Percentiles rank a stretch among this genome's conserved stretches.
phyloP scores from a whole-genome alignment of 1,140 invertebrate species.

The Pararge aegeria region DNA sequence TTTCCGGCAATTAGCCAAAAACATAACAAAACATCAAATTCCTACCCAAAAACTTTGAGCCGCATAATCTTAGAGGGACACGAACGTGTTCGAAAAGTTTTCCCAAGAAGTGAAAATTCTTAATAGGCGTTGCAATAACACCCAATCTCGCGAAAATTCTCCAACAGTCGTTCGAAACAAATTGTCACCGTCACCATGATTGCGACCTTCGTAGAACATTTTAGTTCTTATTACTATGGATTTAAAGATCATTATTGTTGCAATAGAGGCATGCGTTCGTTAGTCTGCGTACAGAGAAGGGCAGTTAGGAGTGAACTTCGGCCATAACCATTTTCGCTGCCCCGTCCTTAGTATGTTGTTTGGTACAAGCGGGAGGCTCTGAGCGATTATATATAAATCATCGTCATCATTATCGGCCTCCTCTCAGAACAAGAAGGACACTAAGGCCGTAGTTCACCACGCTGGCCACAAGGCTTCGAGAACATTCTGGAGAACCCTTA shows the following conservation, averaged over 20 bases:
- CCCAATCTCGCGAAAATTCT: slow-evolving; percentile 38
- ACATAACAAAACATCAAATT: slow-evolving; percentile 12
- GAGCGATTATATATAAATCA: slow-evolving; percentile 18
- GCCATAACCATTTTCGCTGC: slow-evolving; percentile 73
- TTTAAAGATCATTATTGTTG: slow-evolving; percentile 12
- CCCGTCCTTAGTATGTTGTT: slow-evolving; percentile 45
- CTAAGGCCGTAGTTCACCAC: no score
- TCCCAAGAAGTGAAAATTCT: slow-evolving; percentile 40
- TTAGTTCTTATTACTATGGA: not conserved
- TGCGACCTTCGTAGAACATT: not conserved
- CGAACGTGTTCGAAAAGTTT: slow-evolving; percentile 19
- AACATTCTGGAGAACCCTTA: no score
- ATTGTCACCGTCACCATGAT: slow-evolving; percentile 48
- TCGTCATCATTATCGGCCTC: no score
- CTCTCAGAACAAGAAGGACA: no score
- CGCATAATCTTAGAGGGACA: slow-evolving; percentile 8
- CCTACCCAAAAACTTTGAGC: slow-evolving; percentile 12
- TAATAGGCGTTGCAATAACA: slow-evolving; percentile 56
- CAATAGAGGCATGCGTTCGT: not conserved
- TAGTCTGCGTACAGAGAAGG: slow-evolving; percentile 40
- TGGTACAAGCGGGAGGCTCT: slow-evolving; percentile 33
- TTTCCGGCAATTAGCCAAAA: slow-evolving; percentile 11
- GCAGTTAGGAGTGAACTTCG: slow-evolving; percentile 63
- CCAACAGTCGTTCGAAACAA: slow-evolving; percentile 56
- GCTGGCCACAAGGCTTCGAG: no score